These are phyloP conservation scores for Tenthredo distinguenda DNA, from an alignment of 2,888 invertebrate species.

Conservation along the genomic window DNA sequence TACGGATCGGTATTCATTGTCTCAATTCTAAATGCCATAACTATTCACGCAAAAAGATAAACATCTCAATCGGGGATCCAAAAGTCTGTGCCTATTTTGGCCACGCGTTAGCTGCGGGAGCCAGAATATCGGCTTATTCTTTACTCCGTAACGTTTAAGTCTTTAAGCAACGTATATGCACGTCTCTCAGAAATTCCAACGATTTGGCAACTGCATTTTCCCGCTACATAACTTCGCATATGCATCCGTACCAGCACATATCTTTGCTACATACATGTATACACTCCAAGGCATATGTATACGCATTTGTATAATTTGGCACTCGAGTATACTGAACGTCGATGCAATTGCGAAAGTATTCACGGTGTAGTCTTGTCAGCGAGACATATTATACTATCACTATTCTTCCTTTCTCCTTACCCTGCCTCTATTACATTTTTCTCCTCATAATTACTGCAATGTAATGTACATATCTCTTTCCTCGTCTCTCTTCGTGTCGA, in stretches of 20 bases:
- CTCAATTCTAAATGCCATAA: neutral
- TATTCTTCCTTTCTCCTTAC: neutral
- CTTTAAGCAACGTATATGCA: neutral
- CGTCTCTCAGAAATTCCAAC: neutral
- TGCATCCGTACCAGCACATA: neutral
- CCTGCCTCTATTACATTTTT: neutral
- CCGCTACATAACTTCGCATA: neutral
- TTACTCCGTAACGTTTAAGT: neutral
- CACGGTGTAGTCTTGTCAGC: neutral
- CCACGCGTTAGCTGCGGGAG: neutral
- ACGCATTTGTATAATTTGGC: slow-evolving; percentile 19
- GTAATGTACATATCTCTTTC: too few species aligned
- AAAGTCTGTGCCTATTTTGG: neutral
- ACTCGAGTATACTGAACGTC: neutral
- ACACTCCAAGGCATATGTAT: neutral
- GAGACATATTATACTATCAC: neutral
- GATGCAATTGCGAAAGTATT: slow-evolving; percentile 25
- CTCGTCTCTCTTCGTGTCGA: neutral
- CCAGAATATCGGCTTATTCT: slow-evolving; percentile 13
- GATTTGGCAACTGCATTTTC: slow-evolving; percentile 27
- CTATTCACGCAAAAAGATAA: neutral
- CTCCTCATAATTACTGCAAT: neutral
- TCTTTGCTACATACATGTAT: neutral
- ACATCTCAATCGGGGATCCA: neutral
- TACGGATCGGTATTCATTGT: too few species aligned